Conservation (phyloP, 2,888 invertebrate species). For the Omphaloscelis lunosa region DNA sequence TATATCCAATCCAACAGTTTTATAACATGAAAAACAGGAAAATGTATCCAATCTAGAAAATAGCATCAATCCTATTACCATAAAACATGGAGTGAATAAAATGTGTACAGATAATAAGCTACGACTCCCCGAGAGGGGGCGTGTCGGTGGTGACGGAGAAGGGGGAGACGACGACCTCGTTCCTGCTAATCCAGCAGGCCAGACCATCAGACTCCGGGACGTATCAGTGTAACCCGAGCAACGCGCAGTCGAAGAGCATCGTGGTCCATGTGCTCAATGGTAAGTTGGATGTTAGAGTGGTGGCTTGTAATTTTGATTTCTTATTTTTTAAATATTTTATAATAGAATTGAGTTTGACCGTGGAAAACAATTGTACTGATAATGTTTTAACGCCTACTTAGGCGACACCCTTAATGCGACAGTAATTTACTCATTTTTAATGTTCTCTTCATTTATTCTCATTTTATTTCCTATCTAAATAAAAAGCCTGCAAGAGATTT, state of each 20-base stretch:
- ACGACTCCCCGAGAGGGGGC: slow-evolving; percentile 97
- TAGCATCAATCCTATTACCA: slow-evolving; percentile 69
- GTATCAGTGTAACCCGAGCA: slow-evolving; percentile 98
- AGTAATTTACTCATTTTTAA: neutral
- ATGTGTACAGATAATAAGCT: slow-evolving; percentile 95
- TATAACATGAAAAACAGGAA: slow-evolving; percentile 69
- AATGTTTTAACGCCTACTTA: neutral
- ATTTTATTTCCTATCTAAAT: slow-evolving; percentile 23
- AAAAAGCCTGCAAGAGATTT: slow-evolving; percentile 9
- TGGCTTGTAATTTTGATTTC: slow-evolving; percentile 9
- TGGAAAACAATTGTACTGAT: neutral
- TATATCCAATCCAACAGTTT: slow-evolving; percentile 64
- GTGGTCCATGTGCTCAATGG: slow-evolving; percentile 98
- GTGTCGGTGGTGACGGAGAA: slow-evolving; percentile 97
- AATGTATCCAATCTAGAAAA: slow-evolving; percentile 70
- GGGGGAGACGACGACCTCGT: slow-evolving; percentile 97
- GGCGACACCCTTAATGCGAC: neutral
- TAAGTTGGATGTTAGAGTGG: slow-evolving; percentile 86
- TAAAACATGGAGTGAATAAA: slow-evolving; percentile 68
- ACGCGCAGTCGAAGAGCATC: slow-evolving; percentile 97
- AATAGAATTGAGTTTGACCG: neutral
- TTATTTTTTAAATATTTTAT: neutral
- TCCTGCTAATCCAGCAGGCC: slow-evolving; percentile 96
- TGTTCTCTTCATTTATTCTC: neutral
- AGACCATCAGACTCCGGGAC: slow-evolving; percentile 96